A percentile compares a stretch with the other conserved stretches of the same genome.
Evolutionary conservation across 2,797 vertebrate genomes (phyloP).

Genomic region (Pseudochromis fuscus): DNA sequence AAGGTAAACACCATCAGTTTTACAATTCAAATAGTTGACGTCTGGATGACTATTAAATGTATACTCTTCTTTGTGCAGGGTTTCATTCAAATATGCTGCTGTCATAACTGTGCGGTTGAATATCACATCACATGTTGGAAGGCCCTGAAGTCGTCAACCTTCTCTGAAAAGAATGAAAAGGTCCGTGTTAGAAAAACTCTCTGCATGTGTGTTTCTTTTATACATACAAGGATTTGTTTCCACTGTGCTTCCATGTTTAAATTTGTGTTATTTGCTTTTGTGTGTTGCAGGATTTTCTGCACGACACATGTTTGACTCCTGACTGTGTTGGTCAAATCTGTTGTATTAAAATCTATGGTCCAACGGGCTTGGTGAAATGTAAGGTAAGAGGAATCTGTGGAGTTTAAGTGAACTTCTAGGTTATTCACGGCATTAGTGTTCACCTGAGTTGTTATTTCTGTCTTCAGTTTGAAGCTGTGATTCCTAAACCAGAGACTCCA

Average conservation of each 20-base stretch:
- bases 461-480: constrained; percentile 90
- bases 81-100: constrained; percentile 91
- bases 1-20: constrained; percentile 84
- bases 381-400: constrained; percentile 82
- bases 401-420: neutral
- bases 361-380: constrained; percentile 90
- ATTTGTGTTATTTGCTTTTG: neutral
- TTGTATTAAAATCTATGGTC: constrained; percentile 89
- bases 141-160: constrained; percentile 86
- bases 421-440: neutral
- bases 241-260: neutral
- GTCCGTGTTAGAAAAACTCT: constrained; percentile 68
- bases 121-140: constrained; percentile 97
- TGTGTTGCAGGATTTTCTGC: constrained; percentile 90
- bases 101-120: constrained; percentile 90
- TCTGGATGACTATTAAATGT: neutral
- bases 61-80: constrained; percentile 81
- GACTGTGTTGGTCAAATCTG: constrained; percentile 91
- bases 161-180: constrained; percentile 93
- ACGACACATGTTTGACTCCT: constrained; percentile 91
- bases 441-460: constrained; percentile 36
- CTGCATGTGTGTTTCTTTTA: too few species aligned
- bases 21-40: neutral
- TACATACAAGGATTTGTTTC: neutral
- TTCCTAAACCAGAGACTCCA: constrained; percentile 81